A percentile compares a stretch with the other conserved stretches of the same genome.
Evolutionary conservation across 2,113 vertebrate genomes (phyloP).

Genomic region (Peromyscus leucopus): DNA sequence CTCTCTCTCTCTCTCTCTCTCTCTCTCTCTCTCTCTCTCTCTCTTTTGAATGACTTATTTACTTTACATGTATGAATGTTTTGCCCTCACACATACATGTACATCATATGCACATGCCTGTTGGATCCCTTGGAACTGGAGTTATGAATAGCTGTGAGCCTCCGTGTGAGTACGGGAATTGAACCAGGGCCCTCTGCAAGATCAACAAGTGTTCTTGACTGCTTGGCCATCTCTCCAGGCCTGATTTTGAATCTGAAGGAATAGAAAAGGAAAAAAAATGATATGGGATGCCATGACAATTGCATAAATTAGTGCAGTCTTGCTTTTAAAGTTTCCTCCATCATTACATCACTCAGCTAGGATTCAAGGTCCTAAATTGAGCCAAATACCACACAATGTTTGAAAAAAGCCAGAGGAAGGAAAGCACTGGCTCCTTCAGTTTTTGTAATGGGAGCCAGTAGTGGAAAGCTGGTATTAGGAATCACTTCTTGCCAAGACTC

Average conservation of each 20-base stretch:
- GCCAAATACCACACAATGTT: constrained; percentile 28
- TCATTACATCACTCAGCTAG: not conserved
- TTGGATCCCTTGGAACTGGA: not conserved
- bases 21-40: not conserved
- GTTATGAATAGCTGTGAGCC: not conserved
- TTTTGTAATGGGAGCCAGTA: constrained; percentile 60
- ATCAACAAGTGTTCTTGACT: not conserved
- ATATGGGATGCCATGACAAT: not conserved
- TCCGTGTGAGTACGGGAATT: not conserved
- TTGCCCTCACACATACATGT: not conserved
- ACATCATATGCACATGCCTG: not conserved
- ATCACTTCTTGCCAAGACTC: constrained; percentile 30
- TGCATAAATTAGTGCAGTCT: not conserved
- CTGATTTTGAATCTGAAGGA: not conserved
- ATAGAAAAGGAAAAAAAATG: not conserved
- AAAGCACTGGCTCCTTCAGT: not conserved
- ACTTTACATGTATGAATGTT: not conserved
- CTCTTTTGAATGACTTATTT: not conserved
- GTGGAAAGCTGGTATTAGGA: constrained; percentile 46
- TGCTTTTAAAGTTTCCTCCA: not conserved
- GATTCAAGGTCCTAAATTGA: constrained; percentile 57
- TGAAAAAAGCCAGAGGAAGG: not conserved
- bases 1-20: not conserved
- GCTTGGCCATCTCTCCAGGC: not conserved
- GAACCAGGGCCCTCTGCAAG: not conserved